Percentiles rank a stretch among this genome's conserved stretches.
Evolutionary conservation across 2,888 invertebrate genomes (phyloP).

Genomic region (Cremastinae sp.): DNA sequence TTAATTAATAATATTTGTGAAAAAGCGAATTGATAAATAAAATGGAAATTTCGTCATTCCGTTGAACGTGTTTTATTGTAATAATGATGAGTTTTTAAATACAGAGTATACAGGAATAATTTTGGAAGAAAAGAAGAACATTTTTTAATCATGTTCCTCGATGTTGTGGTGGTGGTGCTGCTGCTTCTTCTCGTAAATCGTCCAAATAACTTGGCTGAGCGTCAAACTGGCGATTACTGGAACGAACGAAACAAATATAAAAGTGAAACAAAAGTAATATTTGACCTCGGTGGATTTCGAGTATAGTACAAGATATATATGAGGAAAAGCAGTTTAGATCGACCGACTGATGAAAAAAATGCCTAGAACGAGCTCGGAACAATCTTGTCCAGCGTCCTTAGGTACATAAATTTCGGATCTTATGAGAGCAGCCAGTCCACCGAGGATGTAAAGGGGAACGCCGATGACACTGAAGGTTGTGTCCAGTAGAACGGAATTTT

Average conservation of each 20-base stretch:
- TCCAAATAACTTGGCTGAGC: conserved; percentile 54
- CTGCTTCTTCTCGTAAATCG: conserved; percentile 30
- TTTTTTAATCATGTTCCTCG: conserved; percentile 4
- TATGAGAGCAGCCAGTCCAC: conserved; percentile 62
- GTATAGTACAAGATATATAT: too few species aligned
- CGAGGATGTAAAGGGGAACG: conserved; percentile 63
- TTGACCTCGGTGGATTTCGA: too few species aligned
- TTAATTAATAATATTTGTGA: too few species aligned
- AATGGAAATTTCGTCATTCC: background rate
- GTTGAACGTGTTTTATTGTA: conserved; percentile 12
- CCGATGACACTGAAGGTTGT: conserved; percentile 64
- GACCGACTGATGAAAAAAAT: conserved; percentile 61
- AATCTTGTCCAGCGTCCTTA: conserved; percentile 39
- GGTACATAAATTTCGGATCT: conserved; percentile 55
- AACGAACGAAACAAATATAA: conserved; percentile 36
- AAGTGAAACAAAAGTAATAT: too few species aligned
- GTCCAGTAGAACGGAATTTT: conserved; percentile 64
- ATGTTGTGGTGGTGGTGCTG: too few species aligned
- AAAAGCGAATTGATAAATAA: background rate
- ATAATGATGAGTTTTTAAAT: conserved; percentile 8
- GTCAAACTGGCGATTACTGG: conserved; percentile 56
- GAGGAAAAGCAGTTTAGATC: background rate
- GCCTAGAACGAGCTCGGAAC: conserved; percentile 64
- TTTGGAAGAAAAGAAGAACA: too few species aligned
- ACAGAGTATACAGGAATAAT: too few species aligned